These are phyloP conservation scores for Bovichtus diacanthus DNA, from an alignment of 2,797 vertebrate species.

Conservation along the genomic window DNA sequence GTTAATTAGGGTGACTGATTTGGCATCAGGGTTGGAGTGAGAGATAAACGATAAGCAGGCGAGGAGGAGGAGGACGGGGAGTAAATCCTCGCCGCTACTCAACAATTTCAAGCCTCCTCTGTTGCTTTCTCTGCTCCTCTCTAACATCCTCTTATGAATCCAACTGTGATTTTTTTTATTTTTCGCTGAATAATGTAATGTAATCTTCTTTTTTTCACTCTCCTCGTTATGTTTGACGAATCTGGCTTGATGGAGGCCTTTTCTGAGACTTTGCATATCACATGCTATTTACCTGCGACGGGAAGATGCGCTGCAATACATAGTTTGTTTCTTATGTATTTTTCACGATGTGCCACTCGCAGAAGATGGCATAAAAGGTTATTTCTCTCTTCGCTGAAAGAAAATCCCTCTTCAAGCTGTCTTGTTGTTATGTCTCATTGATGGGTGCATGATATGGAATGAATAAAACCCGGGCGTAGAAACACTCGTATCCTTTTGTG, in stretches of 20 bases:
- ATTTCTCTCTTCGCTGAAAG: conserved; percentile 40
- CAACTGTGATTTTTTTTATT: conserved; percentile 24
- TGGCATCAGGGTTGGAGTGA: conserved; percentile 47
- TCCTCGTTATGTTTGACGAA: conserved; percentile 39
- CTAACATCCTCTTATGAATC: conserved; percentile 22
- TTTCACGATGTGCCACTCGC: conserved; percentile 61
- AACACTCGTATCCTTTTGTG: conserved; percentile 14
- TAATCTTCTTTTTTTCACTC: conserved; percentile 4
- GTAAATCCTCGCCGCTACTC: conserved; percentile 23
- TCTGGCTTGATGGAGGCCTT: conserved; percentile 46
- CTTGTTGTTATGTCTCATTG: conserved; percentile 61
- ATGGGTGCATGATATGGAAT: conserved; percentile 53
- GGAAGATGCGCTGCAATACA: conserved; percentile 31
- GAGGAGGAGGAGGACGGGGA: conserved; percentile 2
- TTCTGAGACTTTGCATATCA: conserved; percentile 44
- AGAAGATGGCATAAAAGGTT: conserved; percentile 52
- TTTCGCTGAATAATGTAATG: conserved; percentile 32
- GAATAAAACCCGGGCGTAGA: conserved; percentile 47
- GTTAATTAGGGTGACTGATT: conserved; percentile 81
- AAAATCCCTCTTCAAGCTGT: conserved; percentile 46
- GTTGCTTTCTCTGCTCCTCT: background rate
- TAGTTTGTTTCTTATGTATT: conserved; percentile 65
- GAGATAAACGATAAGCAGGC: conserved; percentile 62
- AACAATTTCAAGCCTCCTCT: conserved; percentile 23
- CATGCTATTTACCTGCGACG: conserved; percentile 46